Percentiles rank a stretch among this genome's conserved stretches.
Conservation (phyloP, 2,113 vertebrate genomes). For the Kryptolebias marmoratus region DNA sequence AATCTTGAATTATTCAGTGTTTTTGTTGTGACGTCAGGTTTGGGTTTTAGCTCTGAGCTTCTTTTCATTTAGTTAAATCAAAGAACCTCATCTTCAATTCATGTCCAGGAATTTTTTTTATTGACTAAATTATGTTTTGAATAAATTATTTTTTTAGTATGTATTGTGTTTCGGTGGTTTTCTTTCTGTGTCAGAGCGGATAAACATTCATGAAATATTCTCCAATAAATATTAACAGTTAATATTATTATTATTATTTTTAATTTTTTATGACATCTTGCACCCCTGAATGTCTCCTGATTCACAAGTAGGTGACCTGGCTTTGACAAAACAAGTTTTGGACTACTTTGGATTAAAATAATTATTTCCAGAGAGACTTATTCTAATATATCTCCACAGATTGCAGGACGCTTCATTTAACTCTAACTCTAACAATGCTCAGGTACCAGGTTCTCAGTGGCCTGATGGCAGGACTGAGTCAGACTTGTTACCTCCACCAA, state of each 20-base stretch:
- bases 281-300: background rate
- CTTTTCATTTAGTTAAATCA: background rate
- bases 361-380: no score
- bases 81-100: background rate
- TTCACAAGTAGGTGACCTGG: no score
- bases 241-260: background rate
- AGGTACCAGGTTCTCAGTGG: no score
- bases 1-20: background rate
- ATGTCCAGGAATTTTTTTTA: conserved; percentile 17
- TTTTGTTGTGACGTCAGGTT: background rate
- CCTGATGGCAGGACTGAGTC: no score
- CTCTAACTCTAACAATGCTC: no score
- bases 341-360: no score
- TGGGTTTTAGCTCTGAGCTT: background rate
- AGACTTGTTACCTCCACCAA: no score
- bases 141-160: conserved; percentile 51
- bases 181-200: background rate
- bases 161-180: background rate
- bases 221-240: no score
- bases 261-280: no score
- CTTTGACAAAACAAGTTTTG: no score
- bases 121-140: conserved; percentile 39
- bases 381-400: no score
- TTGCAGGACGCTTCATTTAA: no score
- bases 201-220: background rate